Evolutionary conservation across 53 echinoderm and acorn worm genomes (phyloP), one percentile per base, ranked within the genome.

Genomic region (Holothuria scabra): DNA sequence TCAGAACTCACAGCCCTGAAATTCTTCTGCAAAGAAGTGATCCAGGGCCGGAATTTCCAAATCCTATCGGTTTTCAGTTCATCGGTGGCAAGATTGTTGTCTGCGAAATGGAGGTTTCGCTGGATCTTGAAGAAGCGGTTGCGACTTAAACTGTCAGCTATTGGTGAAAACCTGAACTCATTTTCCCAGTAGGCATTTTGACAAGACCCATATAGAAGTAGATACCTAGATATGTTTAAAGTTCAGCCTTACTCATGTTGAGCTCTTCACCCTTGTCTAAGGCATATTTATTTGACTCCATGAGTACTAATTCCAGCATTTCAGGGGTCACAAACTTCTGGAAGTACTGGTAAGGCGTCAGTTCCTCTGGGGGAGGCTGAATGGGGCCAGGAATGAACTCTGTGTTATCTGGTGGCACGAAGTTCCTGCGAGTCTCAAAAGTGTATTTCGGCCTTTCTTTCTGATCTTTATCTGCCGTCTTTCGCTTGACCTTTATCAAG

Each of bases 31-130:
- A 35, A 6, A 35, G 3, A 3, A 35, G 3, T 6, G 3, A 85
- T 56, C 68, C 79, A 89, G 46, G 81, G 89, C 1, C 81, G 61
- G 8, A 85, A 72, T 62, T 90, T 85, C 90, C 85, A 90, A 12
- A 81, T 32, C 65, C 80, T 90, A 81, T 81, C 82, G 4, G 20
- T 59, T 32, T 81, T 82, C 12, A 23, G n/a, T 21, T 71, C 86
- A 49, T 90, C 90, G 0, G 85, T 49, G 2, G 76, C 82, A 19
- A 14, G 19, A 25, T 56, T 20, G 56, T 86, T 90, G 60, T 90
- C 76, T 18, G 59, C 86, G 38, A 90, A 86, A 52, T 90, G 86
- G 9, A 85, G 24, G 0, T 12, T 72, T 21, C 57, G 55, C 2
- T 59, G n/a, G n/a, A n/a, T 3, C 59, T 88, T 35, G 14, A 88